phyloP scores from a whole-genome alignment of 2,797 vertebrate species.

The Melanotaenia maccullochi region DNA sequence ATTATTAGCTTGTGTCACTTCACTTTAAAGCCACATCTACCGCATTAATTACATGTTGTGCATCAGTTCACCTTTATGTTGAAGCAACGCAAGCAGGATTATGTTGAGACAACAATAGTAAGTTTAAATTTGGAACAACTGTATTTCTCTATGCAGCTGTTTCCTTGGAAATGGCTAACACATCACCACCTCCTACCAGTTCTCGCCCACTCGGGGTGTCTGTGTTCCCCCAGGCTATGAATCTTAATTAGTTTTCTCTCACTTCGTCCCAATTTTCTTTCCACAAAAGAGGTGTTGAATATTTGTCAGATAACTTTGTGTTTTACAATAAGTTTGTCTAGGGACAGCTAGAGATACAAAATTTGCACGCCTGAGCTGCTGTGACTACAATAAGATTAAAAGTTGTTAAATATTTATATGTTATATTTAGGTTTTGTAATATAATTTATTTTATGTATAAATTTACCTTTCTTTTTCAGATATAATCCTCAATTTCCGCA shows the following conservation, averaged over 20 bases:
- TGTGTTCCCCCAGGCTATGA: slow-evolving; percentile 66
- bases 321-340: slow-evolving; percentile 30
- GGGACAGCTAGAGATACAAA: slow-evolving; percentile 7
- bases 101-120: slow-evolving; percentile 29
- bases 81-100: slow-evolving; percentile 4
- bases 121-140: slow-evolving; percentile 25
- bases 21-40: slow-evolving; percentile 8
- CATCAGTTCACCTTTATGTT: slow-evolving; percentile 6
- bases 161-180: slow-evolving; percentile 60
- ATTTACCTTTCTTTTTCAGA: slow-evolving; percentile 77
- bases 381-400: not conserved
- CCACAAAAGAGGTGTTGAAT: slow-evolving; percentile 56
- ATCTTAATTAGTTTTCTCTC: slow-evolving; percentile 68
- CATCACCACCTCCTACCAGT: slow-evolving; percentile 38
- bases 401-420: not conserved
- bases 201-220: slow-evolving; percentile 48
- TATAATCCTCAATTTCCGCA: slow-evolving; percentile 95
- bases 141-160: slow-evolving; percentile 39
- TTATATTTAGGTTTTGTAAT: not conserved
- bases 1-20: slow-evolving; percentile 10
- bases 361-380: slow-evolving; percentile 15
- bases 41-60: slow-evolving; percentile 14
- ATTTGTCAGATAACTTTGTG: slow-evolving; percentile 45
- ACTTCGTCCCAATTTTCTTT: slow-evolving; percentile 52
- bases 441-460: not conserved